These are phyloP conservation scores for Ptiloglossa arizonensis DNA, from an alignment of 1,140 invertebrate genomes.

Conservation along the genomic window DNA sequence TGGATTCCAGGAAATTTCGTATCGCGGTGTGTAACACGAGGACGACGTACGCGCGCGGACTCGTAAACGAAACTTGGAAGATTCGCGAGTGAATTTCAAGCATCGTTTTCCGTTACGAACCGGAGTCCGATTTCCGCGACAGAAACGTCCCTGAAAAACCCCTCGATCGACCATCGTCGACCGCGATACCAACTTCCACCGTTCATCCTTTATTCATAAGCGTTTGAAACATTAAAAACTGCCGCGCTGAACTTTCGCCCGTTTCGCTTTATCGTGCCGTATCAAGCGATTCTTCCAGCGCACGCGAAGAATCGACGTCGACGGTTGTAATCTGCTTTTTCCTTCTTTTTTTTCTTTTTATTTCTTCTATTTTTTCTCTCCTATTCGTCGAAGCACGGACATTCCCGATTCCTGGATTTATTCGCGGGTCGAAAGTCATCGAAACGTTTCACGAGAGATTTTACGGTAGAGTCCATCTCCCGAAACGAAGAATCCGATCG, in stretches of 20 bases:
- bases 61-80: background rate
- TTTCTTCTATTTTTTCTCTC: no score
- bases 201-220: conserved; percentile 32
- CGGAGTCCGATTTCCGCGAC: background rate
- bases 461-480: no score
- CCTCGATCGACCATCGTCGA: background rate
- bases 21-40: background rate
- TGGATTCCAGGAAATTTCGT: background rate
- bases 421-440: no score
- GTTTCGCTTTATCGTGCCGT: background rate
- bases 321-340: conserved; percentile 1
- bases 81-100: background rate
- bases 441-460: no score
- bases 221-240: conserved; percentile 30
- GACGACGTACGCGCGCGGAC: no score
- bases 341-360: background rate
- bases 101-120: background rate
- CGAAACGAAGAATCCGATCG: no score
- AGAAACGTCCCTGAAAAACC: conserved; percentile 20
- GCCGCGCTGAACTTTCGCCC: background rate
- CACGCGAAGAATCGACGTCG: background rate
- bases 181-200: background rate
- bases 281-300: background rate
- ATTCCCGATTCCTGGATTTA: no score
- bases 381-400: no score